phyloP scores from a whole-genome alignment of 2,113 vertebrate species.

The Gorsachius goisagi region DNA sequence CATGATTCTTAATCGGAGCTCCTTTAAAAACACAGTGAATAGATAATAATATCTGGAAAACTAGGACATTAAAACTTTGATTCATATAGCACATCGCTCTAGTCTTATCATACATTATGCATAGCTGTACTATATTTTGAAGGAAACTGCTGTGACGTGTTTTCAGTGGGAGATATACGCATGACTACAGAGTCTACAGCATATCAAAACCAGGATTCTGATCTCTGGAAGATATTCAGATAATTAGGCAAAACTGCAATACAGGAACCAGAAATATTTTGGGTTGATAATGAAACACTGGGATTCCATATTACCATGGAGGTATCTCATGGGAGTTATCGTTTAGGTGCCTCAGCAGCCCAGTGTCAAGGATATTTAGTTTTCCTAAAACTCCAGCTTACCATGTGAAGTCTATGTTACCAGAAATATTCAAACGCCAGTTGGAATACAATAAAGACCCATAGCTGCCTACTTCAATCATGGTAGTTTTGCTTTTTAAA shows the following conservation, averaged over 20 bases:
- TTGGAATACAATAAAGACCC: background rate
- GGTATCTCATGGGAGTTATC: background rate
- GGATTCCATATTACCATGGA: background rate
- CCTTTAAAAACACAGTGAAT: constrained; percentile 24
- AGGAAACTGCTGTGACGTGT: constrained; percentile 22
- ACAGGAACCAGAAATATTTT: background rate
- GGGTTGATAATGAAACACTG: background rate
- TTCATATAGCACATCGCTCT: background rate
- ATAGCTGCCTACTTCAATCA: background rate
- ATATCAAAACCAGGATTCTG: background rate
- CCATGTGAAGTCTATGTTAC: background rate
- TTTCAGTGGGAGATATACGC: background rate
- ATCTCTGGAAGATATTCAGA: background rate
- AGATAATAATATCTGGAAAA: constrained; percentile 51
- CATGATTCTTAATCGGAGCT: constrained; percentile 24
- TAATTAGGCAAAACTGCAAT: background rate
- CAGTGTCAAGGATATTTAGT: background rate
- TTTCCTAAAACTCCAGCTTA: background rate
- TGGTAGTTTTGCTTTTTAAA: constrained; percentile 27
- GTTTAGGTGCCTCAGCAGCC: background rate
- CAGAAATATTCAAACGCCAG: background rate
- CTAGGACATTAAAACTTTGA: constrained; percentile 55
- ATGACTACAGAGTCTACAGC: background rate
- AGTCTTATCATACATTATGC: constrained; percentile 39
- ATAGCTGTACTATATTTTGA: constrained; percentile 44